These are phyloP conservation scores for Dorcus hopei DNA, from an alignment of 2,888 invertebrate genomes.

Conservation along the genomic window DNA sequence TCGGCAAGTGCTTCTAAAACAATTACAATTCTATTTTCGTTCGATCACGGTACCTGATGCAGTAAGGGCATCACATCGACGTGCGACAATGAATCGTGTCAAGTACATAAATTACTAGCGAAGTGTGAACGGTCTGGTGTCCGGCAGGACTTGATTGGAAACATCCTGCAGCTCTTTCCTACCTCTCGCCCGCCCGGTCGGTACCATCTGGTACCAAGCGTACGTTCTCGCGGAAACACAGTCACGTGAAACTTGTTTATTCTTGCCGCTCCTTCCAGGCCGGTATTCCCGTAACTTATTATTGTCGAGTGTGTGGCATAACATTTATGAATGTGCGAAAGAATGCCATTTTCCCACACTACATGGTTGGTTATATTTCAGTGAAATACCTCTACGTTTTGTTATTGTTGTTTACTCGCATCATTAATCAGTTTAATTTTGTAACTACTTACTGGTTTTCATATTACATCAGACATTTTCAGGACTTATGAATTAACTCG, in stretches of 20 bases:
- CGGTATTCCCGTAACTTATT: background rate
- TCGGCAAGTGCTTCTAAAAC: too few relatives aligned
- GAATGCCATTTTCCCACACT: too few relatives aligned
- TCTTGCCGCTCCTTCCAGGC: background rate
- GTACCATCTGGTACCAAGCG: constrained; percentile 3
- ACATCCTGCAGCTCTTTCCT: constrained; percentile 1
- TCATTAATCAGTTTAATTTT: too few relatives aligned
- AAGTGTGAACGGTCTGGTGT: constrained; percentile 1
- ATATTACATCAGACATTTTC: too few relatives aligned
- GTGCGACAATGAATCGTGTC: background rate
- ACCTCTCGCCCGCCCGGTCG: background rate
- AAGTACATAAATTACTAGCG: background rate
- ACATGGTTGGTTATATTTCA: background rate
- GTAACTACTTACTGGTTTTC: too few relatives aligned
- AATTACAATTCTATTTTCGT: too few relatives aligned
- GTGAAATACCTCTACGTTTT: too few relatives aligned
- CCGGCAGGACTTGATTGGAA: background rate
- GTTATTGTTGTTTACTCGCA: too few relatives aligned
- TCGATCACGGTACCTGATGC: background rate
- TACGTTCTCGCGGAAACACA: background rate
- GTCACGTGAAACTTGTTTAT: background rate
- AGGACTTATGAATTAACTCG: too few relatives aligned
- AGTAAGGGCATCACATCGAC: background rate
- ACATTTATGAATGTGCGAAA: too few relatives aligned
- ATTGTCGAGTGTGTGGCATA: too few relatives aligned